These are phyloP conservation scores for Sylvia atricapilla DNA, from an alignment of 2,113 vertebrate genomes.

Conservation along the genomic window DNA sequence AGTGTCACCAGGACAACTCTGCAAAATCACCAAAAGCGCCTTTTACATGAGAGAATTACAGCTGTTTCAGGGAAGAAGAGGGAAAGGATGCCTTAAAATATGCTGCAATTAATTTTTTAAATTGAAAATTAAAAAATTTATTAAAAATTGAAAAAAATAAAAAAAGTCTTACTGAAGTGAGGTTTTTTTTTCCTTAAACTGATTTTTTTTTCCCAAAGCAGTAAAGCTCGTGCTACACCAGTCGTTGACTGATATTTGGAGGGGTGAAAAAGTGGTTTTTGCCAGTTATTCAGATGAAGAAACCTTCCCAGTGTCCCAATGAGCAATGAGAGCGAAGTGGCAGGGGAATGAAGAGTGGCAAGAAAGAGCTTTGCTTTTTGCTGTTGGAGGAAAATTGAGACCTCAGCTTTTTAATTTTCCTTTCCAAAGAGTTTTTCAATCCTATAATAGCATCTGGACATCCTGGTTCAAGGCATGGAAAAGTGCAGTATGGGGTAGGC, in stretches of 20 bases:
- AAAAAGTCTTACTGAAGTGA: fast-evolving
- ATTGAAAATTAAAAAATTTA: neutral
- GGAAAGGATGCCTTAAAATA: neutral
- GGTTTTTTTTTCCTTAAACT: neutral
- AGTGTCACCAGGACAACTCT: neutral
- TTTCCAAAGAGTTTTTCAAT: neutral
- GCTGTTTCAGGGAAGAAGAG: neutral
- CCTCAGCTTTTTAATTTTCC: neutral
- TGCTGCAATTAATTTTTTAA: neutral
- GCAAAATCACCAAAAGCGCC: neutral
- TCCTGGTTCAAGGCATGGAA: neutral
- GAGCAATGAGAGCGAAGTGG: neutral
- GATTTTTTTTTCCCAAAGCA: neutral
- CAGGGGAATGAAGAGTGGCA: neutral
- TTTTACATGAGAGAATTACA: neutral
- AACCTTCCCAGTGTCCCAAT: fast-evolving
- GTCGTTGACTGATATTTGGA: neutral
- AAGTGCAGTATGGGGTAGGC: neutral
- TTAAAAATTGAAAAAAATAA: neutral
- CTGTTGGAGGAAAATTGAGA: neutral
- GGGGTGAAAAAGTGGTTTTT: neutral
- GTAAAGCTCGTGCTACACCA: neutral
- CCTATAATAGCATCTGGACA: neutral
- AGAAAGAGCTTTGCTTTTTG: neutral
- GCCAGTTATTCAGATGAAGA: neutral